Evolutionary conservation across 2,113 vertebrate genomes (phyloP).

Genomic region (Macaca mulatta): DNA sequence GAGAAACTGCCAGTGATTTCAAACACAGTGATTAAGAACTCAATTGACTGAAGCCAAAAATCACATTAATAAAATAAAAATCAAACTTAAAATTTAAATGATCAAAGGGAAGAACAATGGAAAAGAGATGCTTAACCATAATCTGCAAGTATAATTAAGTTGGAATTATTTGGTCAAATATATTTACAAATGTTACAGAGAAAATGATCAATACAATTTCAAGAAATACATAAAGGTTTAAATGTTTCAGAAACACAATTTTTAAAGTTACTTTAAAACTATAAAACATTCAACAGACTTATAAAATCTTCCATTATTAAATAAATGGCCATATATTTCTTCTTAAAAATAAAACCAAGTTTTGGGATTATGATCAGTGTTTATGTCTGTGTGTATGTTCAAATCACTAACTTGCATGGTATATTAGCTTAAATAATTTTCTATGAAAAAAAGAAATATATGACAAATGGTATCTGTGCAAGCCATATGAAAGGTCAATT

Average conservation of each 20-base stretch:
- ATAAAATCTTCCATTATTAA: background rate
- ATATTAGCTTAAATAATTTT: background rate
- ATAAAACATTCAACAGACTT: background rate
- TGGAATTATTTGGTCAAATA: background rate
- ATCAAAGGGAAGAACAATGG: background rate
- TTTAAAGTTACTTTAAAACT: slow-evolving; percentile 6
- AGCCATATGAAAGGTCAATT: background rate
- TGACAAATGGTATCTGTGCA: background rate
- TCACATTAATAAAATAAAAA: slow-evolving; percentile 11
- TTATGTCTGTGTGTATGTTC: background rate
- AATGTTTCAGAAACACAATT: slow-evolving; percentile 13
- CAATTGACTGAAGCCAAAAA: background rate
- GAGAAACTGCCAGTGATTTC: background rate
- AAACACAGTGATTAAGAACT: background rate
- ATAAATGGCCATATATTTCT: background rate
- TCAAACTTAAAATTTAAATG: background rate
- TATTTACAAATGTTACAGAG: background rate
- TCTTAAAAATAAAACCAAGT: slow-evolving; percentile 31
- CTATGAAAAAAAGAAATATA: background rate
- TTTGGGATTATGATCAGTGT: background rate
- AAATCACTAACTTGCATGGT: background rate
- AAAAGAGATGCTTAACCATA: background rate
- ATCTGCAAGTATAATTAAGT: background rate
- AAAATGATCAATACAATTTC: background rate
- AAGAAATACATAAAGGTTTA: background rate